Conservation (phyloP, 2,888 invertebrate genomes). For the Callyntrura sp. region DNA sequence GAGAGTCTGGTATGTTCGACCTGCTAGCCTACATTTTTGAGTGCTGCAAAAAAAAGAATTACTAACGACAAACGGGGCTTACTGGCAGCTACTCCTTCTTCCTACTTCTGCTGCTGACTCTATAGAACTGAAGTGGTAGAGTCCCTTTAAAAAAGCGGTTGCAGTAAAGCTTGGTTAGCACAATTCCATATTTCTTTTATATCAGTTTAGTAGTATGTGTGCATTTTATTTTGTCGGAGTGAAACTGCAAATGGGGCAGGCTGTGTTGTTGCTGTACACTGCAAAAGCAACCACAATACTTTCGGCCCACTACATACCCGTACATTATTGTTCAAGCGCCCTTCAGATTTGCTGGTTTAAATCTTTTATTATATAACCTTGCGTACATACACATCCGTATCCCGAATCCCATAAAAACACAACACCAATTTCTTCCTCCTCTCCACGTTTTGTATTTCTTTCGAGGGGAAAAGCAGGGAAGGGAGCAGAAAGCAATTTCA, state of each 20-base stretch:
- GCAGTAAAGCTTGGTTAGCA: conserved; percentile 27
- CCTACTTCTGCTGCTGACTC: conserved; percentile 16
- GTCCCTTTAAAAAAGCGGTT: conserved; percentile 5
- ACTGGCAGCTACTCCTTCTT: conserved; percentile 1
- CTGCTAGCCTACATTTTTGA: conserved; percentile 71
- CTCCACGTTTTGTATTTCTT: conserved; percentile 14
- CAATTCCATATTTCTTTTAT: conserved; percentile 25
- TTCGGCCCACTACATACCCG: background rate
- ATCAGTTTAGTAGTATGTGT: background rate
- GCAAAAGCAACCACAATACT: background rate
- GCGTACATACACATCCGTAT: background rate
- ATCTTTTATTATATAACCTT: background rate
- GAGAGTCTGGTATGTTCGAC: conserved; percentile 43
- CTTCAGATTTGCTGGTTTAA: conserved; percentile 32
- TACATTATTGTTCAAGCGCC: conserved; percentile 51
- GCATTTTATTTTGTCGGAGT: conserved; percentile 16
- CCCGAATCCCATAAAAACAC: too few species aligned
- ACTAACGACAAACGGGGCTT: conserved; percentile 48
- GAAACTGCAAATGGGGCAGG: background rate
- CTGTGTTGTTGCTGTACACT: conserved; percentile 27
- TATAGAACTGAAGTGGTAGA: conserved; percentile 27
- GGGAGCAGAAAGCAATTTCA: conserved; percentile 4
- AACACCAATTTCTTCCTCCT: background rate
- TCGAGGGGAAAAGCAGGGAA: background rate
- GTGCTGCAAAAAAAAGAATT: conserved; percentile 49